Conservation (phyloP, 2,797 vertebrate genomes). For the Tapirus indicus region DNA sequence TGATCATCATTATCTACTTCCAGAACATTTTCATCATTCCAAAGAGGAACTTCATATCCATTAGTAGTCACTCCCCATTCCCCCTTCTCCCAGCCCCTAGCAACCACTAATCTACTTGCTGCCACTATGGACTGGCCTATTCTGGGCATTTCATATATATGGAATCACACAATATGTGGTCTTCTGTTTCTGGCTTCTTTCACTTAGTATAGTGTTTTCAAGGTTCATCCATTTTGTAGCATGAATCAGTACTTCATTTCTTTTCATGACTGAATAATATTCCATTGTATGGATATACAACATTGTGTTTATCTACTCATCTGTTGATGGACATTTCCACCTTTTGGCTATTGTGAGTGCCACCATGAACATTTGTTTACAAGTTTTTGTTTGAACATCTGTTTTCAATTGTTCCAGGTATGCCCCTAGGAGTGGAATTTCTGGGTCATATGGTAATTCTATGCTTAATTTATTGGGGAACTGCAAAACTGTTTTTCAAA, state of each 20-base stretch:
- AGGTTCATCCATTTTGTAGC: background rate
- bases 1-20: background rate
- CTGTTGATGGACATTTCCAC: background rate
- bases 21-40: background rate
- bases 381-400: background rate
- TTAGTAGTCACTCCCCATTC: background rate
- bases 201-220: background rate
- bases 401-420: background rate
- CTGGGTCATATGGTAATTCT: background rate
- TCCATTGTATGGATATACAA: background rate
- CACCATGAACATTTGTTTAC: background rate
- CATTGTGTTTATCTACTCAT: background rate
- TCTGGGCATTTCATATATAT: background rate
- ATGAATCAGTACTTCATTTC: background rate
- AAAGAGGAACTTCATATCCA: background rate
- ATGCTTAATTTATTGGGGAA: background rate
- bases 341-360: background rate
- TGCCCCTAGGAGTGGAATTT: background rate
- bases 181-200: background rate
- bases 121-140: background rate
- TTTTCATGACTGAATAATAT: background rate
- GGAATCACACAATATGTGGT: background rate
- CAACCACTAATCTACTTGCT: background rate
- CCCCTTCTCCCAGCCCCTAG: fast-evolving
- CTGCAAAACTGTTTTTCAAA: background rate